Evolutionary conservation across 1,140 invertebrate species (phyloP).

Genomic region (Dendrolimus kikuchii): DNA sequence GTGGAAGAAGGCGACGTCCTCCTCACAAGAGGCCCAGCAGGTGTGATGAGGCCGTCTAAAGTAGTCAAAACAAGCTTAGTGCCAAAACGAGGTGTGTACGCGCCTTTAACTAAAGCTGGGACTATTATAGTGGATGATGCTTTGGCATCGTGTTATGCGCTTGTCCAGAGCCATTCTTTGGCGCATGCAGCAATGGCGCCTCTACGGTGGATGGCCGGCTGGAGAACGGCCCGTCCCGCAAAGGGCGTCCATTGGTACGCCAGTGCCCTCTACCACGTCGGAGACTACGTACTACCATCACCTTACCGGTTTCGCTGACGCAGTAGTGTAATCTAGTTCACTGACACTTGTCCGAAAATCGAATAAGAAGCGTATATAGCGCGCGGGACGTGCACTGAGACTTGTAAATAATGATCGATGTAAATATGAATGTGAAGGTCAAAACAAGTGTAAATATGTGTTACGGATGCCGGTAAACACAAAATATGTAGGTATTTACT

Average conservation of each 20-base stretch:
- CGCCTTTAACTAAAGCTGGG: conserved; percentile 90
- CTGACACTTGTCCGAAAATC: neutral
- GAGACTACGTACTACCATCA: conserved; percentile 79
- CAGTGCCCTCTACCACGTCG: conserved; percentile 81
- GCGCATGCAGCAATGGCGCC: conserved; percentile 91
- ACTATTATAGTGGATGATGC: conserved; percentile 93
- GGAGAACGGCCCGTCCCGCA: conserved; percentile 21
- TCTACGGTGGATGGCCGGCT: conserved; percentile 72
- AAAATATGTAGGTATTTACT: conserved; percentile 25
- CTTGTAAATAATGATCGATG: conserved; percentile 31
- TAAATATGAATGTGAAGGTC: conserved; percentile 5
- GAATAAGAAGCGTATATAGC: conserved; percentile 20
- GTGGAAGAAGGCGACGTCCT: conserved; percentile 59
- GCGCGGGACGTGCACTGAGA: conserved; percentile 55
- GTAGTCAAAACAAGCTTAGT: conserved; percentile 76
- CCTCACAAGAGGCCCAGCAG: conserved; percentile 65
- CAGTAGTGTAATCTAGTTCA: neutral
- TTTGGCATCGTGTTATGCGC: conserved; percentile 95
- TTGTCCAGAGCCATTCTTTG: conserved; percentile 86
- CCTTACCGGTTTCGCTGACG: conserved; percentile 55
- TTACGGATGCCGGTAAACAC: conserved; percentile 4
- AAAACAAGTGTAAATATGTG: conserved; percentile 36
- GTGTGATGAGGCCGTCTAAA: conserved; percentile 72
- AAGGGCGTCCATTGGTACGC: conserved; percentile 92
- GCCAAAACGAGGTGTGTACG: conserved; percentile 83